These are phyloP conservation scores for Cetonia aurata DNA, from an alignment of 2,888 invertebrate genomes.

Conservation along the genomic window DNA sequence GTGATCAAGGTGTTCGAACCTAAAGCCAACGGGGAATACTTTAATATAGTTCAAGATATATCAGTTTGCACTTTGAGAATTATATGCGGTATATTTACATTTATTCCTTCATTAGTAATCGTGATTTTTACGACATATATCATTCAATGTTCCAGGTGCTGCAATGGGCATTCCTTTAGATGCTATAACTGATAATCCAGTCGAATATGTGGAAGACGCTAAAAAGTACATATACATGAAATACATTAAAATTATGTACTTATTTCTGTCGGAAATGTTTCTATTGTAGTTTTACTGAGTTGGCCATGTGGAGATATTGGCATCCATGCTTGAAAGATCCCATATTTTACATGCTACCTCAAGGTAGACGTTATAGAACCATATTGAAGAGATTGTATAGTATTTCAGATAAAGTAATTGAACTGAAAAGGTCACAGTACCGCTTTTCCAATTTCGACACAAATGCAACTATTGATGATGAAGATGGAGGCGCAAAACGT, in stretches of 20 bases:
- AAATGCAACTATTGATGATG: background rate
- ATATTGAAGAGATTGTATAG: constrained; percentile 10
- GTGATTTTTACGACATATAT: too few relatives aligned
- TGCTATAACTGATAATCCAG: constrained; percentile 61
- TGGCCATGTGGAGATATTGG: constrained; percentile 46
- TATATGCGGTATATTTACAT: constrained; percentile 57
- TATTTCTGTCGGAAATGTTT: background rate
- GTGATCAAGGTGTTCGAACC: constrained; percentile 51
- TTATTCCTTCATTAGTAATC: too few relatives aligned
- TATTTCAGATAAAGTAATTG: constrained; percentile 13
- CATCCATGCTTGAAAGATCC: constrained; percentile 18
- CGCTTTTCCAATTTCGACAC: background rate
- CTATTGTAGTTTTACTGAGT: constrained; percentile 48
- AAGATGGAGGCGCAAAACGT: background rate
- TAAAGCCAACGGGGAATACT: constrained; percentile 54
- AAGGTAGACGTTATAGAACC: constrained; percentile 8
- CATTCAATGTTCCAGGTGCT: constrained; percentile 65
- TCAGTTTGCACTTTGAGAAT: constrained; percentile 59
- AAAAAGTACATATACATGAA: constrained; percentile 61
- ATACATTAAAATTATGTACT: background rate
- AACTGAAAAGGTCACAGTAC: background rate
- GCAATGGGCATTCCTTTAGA: constrained; percentile 71
- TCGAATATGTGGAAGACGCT: constrained; percentile 67
- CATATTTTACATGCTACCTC: constrained; percentile 6
- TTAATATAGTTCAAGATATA: constrained; percentile 58